A percentile compares a stretch with the other conserved stretches of the same genome.
Conservation (phyloP, 2,888 invertebrate species). For the Andrena bucephala region DNA sequence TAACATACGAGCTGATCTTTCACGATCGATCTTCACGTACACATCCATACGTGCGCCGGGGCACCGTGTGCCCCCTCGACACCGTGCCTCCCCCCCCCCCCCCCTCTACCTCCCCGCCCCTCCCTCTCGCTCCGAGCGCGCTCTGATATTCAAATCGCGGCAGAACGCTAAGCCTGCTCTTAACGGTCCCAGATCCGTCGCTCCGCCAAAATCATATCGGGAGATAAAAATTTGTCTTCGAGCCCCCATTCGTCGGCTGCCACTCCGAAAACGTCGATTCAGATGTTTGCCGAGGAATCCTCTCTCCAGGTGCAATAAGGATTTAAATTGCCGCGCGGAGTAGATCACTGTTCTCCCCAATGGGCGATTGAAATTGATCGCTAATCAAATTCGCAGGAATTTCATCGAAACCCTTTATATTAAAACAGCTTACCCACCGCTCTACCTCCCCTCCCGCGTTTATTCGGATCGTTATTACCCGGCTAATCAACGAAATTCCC, state of each 20-base stretch:
- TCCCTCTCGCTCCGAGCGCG: slow-evolving; percentile 12
- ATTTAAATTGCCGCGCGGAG: no score
- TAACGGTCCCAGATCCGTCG: slow-evolving; percentile 66
- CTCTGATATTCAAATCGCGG: slow-evolving; percentile 71
- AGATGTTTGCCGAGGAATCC: slow-evolving; percentile 16
- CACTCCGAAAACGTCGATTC: slow-evolving; percentile 1
- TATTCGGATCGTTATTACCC: no score
- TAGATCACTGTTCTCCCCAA: background rate
- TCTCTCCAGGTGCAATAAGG: background rate
- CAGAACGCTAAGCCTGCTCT: slow-evolving; percentile 66
- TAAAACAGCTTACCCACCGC: no score
- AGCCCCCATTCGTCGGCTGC: background rate
- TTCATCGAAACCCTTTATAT: background rate
- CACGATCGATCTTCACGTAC: slow-evolving; percentile 77
- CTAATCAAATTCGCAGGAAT: background rate
- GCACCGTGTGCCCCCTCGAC: slow-evolving; percentile 61
- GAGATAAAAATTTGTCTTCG: slow-evolving; percentile 63
- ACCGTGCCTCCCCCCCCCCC: slow-evolving; percentile 24
- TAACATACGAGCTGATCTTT: slow-evolving; percentile 77
- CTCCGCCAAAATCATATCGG: slow-evolving; percentile 55
- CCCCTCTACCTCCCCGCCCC: background rate
- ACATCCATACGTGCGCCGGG: slow-evolving; percentile 30
- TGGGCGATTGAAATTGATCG: slow-evolving; percentile 4
- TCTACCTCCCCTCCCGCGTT: no score
- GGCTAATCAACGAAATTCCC: no score